These are phyloP conservation scores for Drosophila triauraria DNA, from an alignment of 1,140 invertebrate species.

Conservation along the genomic window DNA sequence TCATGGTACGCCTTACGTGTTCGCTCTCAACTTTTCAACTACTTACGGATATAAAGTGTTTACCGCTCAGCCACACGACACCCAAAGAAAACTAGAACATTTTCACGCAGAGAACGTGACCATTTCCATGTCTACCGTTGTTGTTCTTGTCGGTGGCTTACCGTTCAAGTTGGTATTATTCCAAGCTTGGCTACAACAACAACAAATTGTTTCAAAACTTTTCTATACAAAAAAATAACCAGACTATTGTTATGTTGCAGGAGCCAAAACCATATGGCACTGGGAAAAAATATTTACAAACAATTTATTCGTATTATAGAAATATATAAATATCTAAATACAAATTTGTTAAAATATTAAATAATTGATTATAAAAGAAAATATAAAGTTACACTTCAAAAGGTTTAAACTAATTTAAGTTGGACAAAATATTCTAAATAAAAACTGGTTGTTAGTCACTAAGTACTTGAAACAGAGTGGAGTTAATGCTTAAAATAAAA, in stretches of 20 bases:
- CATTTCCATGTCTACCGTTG: constrained; percentile 50
- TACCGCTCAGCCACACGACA: constrained; percentile 16
- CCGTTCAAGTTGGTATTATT: constrained; percentile 53
- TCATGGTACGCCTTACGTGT: constrained; percentile 17
- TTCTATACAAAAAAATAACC: constrained; percentile 8
- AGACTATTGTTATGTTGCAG: constrained; percentile 21
- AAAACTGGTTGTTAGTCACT: too few relatives aligned
- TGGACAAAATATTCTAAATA: too few relatives aligned
- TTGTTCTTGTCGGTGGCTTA: constrained; percentile 31
- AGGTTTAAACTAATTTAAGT: too few relatives aligned
- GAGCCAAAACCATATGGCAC: not conserved
- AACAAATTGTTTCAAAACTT: constrained; percentile 41
- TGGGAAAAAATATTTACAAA: too few relatives aligned
- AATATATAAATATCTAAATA: too few relatives aligned
- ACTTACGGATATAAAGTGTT: constrained; percentile 47
- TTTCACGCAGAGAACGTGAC: constrained; percentile 64
- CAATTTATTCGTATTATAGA: too few relatives aligned
- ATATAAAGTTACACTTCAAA: too few relatives aligned
- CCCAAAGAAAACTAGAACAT: constrained; percentile 22
- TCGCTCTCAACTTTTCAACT: constrained; percentile 35
- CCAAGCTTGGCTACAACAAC: constrained; percentile 14
- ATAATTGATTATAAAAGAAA: too few relatives aligned
- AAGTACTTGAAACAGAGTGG: too few relatives aligned
- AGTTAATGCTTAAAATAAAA: not conserved
- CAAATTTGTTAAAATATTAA: too few relatives aligned